Conservation (phyloP, 1,140 invertebrate genomes). For the Conus betulinus region DNA sequence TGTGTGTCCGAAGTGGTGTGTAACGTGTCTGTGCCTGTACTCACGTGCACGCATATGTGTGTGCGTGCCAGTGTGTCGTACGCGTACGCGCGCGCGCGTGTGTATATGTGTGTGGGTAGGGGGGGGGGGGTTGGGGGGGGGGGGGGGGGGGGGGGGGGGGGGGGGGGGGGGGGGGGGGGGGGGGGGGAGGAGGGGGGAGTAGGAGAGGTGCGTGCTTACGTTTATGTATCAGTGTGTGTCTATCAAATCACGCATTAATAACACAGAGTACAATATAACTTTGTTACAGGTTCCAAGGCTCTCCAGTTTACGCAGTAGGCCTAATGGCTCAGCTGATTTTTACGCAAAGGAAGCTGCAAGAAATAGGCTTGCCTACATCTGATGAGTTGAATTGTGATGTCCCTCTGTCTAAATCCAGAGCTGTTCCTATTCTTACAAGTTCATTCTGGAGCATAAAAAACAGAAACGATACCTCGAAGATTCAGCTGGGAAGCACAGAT, state of each 20-base stretch:
- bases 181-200: not conserved
- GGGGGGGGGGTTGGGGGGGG: not conserved
- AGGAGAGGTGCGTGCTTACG: not conserved
- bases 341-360: too few relatives aligned
- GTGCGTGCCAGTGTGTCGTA: not conserved
- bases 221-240: not conserved
- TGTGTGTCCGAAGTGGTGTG: not conserved
- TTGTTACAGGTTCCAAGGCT: too few relatives aligned
- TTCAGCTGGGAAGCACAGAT: too few relatives aligned
- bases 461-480: too few relatives aligned
- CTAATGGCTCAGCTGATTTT: too few relatives aligned
- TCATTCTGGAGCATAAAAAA: too few relatives aligned
- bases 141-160: not conserved
- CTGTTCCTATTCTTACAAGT: too few relatives aligned
- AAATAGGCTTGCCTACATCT: too few relatives aligned
- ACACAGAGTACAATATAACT: too few relatives aligned
- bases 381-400: too few relatives aligned
- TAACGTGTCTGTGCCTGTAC: not conserved
- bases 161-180: not conserved
- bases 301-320: too few relatives aligned
- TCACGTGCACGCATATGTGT: not conserved
- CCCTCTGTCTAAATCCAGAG: too few relatives aligned
- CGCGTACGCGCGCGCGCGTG: not conserved
- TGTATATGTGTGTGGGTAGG: not conserved
- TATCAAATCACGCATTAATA: not conserved